Conservation (phyloP, 2,888 invertebrate genomes). For the Blastobasis adustella region DNA sequence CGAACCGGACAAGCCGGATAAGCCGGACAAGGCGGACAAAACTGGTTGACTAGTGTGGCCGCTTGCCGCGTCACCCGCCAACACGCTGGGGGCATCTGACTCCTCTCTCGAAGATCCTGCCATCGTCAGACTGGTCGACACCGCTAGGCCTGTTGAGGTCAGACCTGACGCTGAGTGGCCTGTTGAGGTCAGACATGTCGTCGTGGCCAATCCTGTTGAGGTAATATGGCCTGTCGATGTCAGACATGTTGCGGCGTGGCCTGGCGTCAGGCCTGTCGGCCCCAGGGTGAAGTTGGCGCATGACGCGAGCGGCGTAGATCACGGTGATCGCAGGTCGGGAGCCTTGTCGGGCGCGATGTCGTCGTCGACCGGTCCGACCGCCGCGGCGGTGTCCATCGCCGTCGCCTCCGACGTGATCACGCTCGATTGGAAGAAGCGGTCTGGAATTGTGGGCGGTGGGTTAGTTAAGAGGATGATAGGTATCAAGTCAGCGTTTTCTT, state of each 20-base stretch:
- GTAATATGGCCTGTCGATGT: neutral
- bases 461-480: no score
- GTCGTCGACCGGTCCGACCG: constrained; percentile 45
- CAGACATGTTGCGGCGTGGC: neutral
- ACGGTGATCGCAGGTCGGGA: constrained; percentile 64
- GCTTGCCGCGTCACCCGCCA: neutral
- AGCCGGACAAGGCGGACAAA: no score
- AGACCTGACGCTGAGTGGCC: neutral
- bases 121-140: no score
- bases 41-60: no score
- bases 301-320: constrained; percentile 33
- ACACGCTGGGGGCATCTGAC: neutral
- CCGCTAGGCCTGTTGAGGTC: neutral
- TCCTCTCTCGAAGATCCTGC: no score
- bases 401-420: constrained; percentile 73
- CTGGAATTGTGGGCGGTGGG: constrained; percentile 33
- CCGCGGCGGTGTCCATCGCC: constrained; percentile 67
- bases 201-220: neutral
- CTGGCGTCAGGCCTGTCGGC: constrained; percentile 1
- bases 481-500: no score
- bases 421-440: constrained; percentile 78
- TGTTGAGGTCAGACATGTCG: neutral
- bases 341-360: constrained; percentile 65
- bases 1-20: constrained; percentile 6
- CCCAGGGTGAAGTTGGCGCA: neutral